These are phyloP conservation scores for Diplolepis rosae DNA, from an alignment of 2,888 invertebrate species.

Conservation along the genomic window DNA sequence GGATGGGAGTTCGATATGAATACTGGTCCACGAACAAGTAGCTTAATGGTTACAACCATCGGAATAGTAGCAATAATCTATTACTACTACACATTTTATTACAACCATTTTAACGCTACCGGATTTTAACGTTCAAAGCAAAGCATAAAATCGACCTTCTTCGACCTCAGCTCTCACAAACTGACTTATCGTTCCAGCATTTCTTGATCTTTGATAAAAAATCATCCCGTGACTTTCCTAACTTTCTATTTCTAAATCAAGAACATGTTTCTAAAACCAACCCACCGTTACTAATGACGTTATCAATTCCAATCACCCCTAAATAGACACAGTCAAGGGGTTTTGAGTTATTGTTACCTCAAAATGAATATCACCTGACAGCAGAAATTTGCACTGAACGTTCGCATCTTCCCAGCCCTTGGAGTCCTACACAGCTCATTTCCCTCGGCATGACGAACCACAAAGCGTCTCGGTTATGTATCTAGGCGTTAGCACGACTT, in stretches of 20 bases:
- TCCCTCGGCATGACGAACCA: slow-evolving; percentile 6
- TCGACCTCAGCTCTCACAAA: no score
- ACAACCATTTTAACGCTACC: no score
- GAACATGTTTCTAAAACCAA: no score
- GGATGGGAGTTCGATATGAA: slow-evolving; percentile 8
- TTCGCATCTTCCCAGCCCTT: neutral
- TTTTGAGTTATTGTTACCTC: neutral
- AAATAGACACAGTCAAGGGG: neutral
- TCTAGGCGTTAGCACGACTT: slow-evolving; percentile 30
- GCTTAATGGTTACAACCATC: slow-evolving; percentile 13
- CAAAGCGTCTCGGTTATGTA: slow-evolving; percentile 25
- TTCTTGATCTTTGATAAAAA: no score
- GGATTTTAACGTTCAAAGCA: neutral
- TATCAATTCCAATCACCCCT: no score
- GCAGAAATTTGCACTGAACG: neutral
- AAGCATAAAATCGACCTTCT: no score
- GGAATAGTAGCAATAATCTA: slow-evolving; percentile 2
- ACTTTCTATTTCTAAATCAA: no score
- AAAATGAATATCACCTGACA: neutral
- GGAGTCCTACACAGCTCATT: neutral
- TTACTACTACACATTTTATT: neutral
- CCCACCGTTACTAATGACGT: no score
- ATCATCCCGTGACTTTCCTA: no score
- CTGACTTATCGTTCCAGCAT: no score
- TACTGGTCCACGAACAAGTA: neutral